These are phyloP conservation scores for Dolomedes plantarius DNA, from an alignment of 2,888 invertebrate genomes.

Conservation along the genomic window DNA sequence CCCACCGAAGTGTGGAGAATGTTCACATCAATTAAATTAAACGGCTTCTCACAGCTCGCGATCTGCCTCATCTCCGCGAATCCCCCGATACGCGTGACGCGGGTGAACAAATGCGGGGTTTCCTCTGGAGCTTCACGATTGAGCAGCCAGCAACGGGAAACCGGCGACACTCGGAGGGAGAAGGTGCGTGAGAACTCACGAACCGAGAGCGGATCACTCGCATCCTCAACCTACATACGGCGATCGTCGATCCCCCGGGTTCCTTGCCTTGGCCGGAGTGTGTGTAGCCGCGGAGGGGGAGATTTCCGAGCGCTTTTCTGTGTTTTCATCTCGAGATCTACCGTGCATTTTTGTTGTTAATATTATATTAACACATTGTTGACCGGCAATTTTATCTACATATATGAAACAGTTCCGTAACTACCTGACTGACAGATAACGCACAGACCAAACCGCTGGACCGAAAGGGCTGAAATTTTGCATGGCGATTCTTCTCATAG, in stretches of 20 bases:
- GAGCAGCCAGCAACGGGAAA: constrained; percentile 60
- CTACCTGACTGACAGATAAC: too few species aligned
- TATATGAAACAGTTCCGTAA: too few species aligned
- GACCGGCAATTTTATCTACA: too few species aligned
- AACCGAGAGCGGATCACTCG: background rate
- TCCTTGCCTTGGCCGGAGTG: background rate
- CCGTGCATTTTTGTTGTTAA: too few species aligned
- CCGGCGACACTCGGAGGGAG: constrained; percentile 11
- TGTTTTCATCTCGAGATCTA: too few species aligned
- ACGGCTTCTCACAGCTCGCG: background rate
- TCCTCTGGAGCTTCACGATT: constrained; percentile 43
- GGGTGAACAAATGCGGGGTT: background rate
- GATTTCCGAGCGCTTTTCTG: too few species aligned
- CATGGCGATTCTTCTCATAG: too few species aligned
- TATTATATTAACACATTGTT: too few species aligned
- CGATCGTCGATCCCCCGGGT: background rate
- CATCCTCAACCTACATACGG: background rate
- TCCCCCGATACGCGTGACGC: background rate
- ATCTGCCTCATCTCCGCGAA: background rate
- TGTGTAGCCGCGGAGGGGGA: too few species aligned
- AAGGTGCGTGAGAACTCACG: constrained; percentile 32
- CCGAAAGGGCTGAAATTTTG: too few species aligned
- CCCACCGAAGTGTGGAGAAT: background rate
- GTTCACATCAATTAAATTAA: background rate
- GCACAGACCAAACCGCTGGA: too few species aligned